These are phyloP conservation scores for Dipodomys merriami DNA, from an alignment of 2,113 vertebrate species.

Conservation along the genomic window DNA sequence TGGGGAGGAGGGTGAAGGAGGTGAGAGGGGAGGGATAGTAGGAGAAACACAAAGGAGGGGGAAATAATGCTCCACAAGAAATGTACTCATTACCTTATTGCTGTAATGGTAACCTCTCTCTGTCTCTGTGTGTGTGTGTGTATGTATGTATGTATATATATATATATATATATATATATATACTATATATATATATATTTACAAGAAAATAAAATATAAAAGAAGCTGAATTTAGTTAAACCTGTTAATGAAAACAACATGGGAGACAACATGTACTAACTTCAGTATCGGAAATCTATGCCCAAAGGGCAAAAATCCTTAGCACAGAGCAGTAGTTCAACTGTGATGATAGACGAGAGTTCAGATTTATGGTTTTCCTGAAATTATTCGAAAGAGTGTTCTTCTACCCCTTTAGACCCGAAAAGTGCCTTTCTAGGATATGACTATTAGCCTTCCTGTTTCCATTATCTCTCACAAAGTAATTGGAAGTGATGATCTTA, in stretches of 20 bases:
- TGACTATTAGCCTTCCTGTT: not conserved
- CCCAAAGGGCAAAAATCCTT: not conserved
- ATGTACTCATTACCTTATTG: too few species aligned
- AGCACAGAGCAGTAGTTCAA: accelerated
- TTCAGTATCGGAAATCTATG: not conserved
- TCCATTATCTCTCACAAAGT: too few species aligned
- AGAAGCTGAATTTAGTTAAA: not conserved
- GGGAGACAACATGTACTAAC: accelerated
- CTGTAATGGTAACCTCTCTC: too few species aligned
- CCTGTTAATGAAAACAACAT: not conserved
- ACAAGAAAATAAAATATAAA: too few species aligned
- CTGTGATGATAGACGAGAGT: not conserved
- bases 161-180: too few species aligned
- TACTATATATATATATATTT: too few species aligned
- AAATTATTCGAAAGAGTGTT: not conserved
- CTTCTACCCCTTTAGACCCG: not conserved
- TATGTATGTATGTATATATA: too few species aligned
- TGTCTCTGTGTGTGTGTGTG: too few species aligned
- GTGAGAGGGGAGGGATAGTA: too few species aligned
- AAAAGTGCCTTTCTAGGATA: not conserved
- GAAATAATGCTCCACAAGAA: too few species aligned
- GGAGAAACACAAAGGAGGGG: too few species aligned
- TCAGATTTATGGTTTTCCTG: not conserved
- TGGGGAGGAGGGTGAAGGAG: too few species aligned
- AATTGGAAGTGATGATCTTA: not conserved